Evolutionary conservation across 2,888 invertebrate species (phyloP), one percentile per base, ranked within the genome.

Genomic region (Napeogenes inachia): DNA sequence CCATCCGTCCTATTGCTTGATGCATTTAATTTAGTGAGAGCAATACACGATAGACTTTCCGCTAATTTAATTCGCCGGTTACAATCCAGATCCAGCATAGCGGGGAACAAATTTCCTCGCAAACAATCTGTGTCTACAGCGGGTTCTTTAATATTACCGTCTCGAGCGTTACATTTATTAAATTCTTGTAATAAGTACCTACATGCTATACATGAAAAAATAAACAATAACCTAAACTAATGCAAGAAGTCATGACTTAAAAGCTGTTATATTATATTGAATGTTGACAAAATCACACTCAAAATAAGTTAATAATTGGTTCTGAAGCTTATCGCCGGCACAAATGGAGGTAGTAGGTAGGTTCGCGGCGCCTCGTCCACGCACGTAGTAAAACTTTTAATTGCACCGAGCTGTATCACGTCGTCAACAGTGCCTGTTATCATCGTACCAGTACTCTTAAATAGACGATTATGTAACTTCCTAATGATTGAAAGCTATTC

Each of bases 301-400:
- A 77, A 85, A 84, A 85, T 86, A 87, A 86, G 84, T 87, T 86
- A 87, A 87, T 88, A 89, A 89, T 88, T 87, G 86, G 80, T 77
- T 85, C 81, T 21, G 21, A 86, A 84, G 81, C 82, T 87, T 87
- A 89, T 86, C 85, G 81, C 75, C 76, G 77, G 85, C 82, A 87
- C 89, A 89, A 89, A 89, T 89, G 87, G 88, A 89, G 87, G 86
- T 85, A 75, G 81, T 82, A 79, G 80, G 72, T 73, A 70, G 73
- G 21, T 21, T 21, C 21, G 21, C 21, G 21, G 21, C 80, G 75
- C 76, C 72, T 73, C 85, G 84, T 82, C 87, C 89, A 89, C 89
- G 89, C 89, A 90, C 89, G 88, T 81, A 85, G 88, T 81, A 80
- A 85, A 90, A 90, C 89, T 90, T 90, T 90, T 90, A 90, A 90